Evolutionary conservation across 2,797 vertebrate genomes (phyloP), one percentile per base, ranked within the genome.

Genomic region (Rhincodon typus): DNA sequence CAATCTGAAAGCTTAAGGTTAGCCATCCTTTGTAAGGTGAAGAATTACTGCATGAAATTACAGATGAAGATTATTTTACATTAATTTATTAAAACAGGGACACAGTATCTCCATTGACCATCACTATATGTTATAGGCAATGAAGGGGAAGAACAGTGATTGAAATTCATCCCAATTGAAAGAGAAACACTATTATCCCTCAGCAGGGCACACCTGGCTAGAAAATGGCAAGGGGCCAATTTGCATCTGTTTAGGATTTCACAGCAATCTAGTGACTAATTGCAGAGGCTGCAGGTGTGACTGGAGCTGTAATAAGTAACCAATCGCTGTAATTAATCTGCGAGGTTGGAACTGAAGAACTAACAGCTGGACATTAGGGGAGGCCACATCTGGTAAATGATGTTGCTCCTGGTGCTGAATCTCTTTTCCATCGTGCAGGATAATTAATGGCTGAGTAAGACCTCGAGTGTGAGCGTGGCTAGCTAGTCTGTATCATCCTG

Each of bases 261-360:
- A 96, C 97, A 98, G 97, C 97, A 98, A 98, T 97, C 98, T 98
- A 98, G 97, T 88, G 94, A 97, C 98, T 98, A 98, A 98, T 98
- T 98, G 98, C 96, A 97, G 97, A 98, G 98, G 97, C 97, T 98
- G 98, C 98, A 98, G 98, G 98, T 98, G 98, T 98, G 98, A 98
- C 98, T 97, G 98, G 98, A 97, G 97, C 97, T 97, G 97, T 98
- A 97, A 97, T 97, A 97, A 98, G 98, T 98, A 98, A 98, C 98
- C 98, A 98, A 98, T 98, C 98, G 98, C 97, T 97, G 98, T 98
- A 98, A 98, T 98, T 98, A 98, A 98, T 98, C 98, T 98, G 97
- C 98, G 97, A 98, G 98, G 97, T 98, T 98, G 97, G 97, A 97
- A 98, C 98, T 98, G 98, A 98, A 98, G 97, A 98, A 98, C 98